A percentile compares a stretch with the other conserved stretches of the same genome.
These are phyloP conservation scores for Synanceia verrucosa DNA, from an alignment of 2,797 vertebrate species.

Conservation along the genomic window DNA sequence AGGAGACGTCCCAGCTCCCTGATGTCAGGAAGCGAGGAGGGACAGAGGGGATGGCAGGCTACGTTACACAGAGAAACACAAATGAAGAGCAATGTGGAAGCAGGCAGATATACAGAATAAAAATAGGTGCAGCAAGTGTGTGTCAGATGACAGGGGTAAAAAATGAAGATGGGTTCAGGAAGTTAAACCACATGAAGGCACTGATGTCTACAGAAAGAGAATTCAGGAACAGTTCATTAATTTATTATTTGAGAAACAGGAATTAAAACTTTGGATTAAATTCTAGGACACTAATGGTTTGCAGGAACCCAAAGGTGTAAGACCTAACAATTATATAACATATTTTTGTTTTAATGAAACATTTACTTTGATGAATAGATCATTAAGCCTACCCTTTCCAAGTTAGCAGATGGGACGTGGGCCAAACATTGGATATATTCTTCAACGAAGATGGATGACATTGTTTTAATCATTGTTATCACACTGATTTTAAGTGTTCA, in stretches of 20 bases:
- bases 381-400: no score
- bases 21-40: conserved; percentile 87
- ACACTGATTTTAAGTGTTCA: no score
- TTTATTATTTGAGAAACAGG: not conserved
- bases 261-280: not conserved
- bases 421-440: no score
- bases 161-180: conserved; percentile 8
- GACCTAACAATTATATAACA: not conserved
- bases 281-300: not conserved
- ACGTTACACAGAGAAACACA: conserved; percentile 51
- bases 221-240: not conserved
- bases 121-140: conserved; percentile 48
- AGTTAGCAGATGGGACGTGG: no score
- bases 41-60: conserved; percentile 79
- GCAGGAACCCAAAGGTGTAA: not conserved
- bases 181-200: conserved; percentile 9
- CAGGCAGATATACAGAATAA: conserved; percentile 38
- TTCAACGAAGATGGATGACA: no score
- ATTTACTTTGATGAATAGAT: not conserved
- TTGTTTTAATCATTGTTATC: no score
- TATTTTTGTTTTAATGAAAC: not conserved
- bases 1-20: conserved; percentile 87
- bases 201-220: not conserved
- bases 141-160: conserved; percentile 20
- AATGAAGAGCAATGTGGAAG: conserved; percentile 36